These are phyloP conservation scores for Lordiphosa stackelbergi DNA, from an alignment of 1,140 invertebrate genomes.

Conservation along the genomic window DNA sequence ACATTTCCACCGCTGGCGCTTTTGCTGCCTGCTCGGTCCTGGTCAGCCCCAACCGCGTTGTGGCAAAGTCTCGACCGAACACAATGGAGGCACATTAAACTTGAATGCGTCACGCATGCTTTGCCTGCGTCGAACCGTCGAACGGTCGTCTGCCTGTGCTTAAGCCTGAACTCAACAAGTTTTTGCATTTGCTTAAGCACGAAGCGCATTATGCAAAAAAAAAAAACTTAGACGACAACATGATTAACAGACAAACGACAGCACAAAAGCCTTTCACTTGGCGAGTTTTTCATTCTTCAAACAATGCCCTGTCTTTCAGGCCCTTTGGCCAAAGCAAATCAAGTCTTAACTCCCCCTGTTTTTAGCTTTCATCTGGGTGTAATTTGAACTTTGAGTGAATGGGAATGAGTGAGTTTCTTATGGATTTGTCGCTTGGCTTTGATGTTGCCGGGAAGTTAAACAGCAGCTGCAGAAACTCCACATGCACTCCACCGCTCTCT, in stretches of 20 bases:
- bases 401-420: slow-evolving; percentile 40
- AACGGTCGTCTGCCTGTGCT: slow-evolving; percentile 3
- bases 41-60: slow-evolving; percentile 27
- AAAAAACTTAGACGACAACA: slow-evolving; percentile 63
- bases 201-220: slow-evolving; percentile 64
- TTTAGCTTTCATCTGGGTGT: slow-evolving; percentile 27
- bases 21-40: slow-evolving; percentile 5
- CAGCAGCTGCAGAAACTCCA: slow-evolving; percentile 21
- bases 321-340: slow-evolving; percentile 53
- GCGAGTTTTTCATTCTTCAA: slow-evolving; percentile 41
- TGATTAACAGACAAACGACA: slow-evolving; percentile 75
- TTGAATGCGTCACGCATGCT: slow-evolving; percentile 67
- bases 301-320: slow-evolving; percentile 59
- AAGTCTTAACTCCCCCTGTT: slow-evolving; percentile 64
- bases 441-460: slow-evolving; percentile 32
- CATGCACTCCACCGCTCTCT: slow-evolving; percentile 7
- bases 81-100: slow-evolving; percentile 54
- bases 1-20: not conserved
- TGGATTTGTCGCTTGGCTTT: slow-evolving; percentile 51
- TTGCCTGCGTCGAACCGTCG: slow-evolving; percentile 4
- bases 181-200: slow-evolving; percentile 58
- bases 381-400: slow-evolving; percentile 61
- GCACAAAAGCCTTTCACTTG: slow-evolving; percentile 71
- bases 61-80: slow-evolving; percentile 27
- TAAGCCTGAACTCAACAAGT: slow-evolving; percentile 56